Base-by-base conservation (phyloP, 2,888 invertebrate genomes). In the Synanthedon andrenaeformis region DNA sequence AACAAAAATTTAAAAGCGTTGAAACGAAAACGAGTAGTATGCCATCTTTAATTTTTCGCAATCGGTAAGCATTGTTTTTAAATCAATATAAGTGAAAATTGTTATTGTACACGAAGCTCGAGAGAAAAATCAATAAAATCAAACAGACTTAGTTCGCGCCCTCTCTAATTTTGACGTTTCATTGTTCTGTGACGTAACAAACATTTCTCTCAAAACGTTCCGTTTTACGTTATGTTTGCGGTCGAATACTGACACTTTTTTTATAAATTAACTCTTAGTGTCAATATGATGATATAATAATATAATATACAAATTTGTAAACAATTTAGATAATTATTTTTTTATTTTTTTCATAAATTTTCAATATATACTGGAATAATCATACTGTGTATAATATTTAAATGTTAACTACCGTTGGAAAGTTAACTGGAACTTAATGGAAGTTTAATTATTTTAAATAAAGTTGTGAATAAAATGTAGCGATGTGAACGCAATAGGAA, bases 41-140 rank as follows among this genome's bases (percentile, higher is more conserved):
- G 91, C 90, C 91, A 64, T 89, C 90, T 74, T 89, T 91, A 89
- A 83, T 90, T 81, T 89, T 89, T 79, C 88, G 89, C 80, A 89
- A 90, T 86, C 89, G 90, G 91, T 91, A 76, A 90, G 90, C 35
- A 35, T 35, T 35, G 10, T 35, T 89, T 62, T 13, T 59, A 55
- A 54, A 69, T 68, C 63, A 59, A 64, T 57, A 23, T 23, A 55
- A 62, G 35, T 35, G 35, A 35, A 35, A 35, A 35, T 8, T 63
- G 45, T 65, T 62, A 64, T 67, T 65, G n/a, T 45, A 45, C 45
- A 60, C 45, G 8, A 45, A 13, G 45, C 45, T 8, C 10, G 11
- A 8, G 45, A 45, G 13, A 35, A 13, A 42, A 45, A 45, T 45
- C 45, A 45, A 45, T 57, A 58, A 58, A 57, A 52, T 58, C 54